Evolutionary conservation across 1,140 invertebrate species (phyloP).

Genomic region (Camponotus floridanus): DNA sequence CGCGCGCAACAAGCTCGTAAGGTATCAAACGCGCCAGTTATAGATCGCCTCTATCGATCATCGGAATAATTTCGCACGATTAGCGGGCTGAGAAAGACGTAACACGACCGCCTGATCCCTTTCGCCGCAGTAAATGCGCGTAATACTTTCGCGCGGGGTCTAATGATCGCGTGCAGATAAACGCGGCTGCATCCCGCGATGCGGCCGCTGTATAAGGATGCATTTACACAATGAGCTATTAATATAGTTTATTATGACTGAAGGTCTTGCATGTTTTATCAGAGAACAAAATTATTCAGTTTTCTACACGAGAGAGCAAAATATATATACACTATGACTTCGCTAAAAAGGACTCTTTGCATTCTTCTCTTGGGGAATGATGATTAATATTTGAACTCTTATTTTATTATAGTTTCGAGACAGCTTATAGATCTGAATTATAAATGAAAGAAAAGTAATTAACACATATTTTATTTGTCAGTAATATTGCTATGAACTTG

Average conservation of each 20-base stretch:
- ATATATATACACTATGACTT: neutral
- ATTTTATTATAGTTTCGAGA: neutral
- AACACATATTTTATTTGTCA: too few species aligned
- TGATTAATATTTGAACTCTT: neutral
- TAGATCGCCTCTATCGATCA: conserved; percentile 41
- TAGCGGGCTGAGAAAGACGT: conserved; percentile 60
- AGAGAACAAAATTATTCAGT: neutral
- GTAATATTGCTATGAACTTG: too few species aligned
- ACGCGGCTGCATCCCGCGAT: conserved; percentile 25
- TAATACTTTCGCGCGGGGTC: conserved; percentile 52
- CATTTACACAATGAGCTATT: conserved; percentile 55
- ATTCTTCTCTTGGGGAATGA: neutral
- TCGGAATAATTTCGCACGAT: conserved; percentile 68
- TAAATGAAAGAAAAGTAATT: neutral
- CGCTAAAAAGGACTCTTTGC: neutral
- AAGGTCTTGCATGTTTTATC: conserved; percentile 1
- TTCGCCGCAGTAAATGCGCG: conserved; percentile 58
- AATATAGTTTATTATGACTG: conserved; percentile 44
- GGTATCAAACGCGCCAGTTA: conserved; percentile 33
- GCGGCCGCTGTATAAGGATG: conserved; percentile 1
- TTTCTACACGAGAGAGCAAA: neutral
- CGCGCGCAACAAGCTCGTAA: conserved; percentile 27
- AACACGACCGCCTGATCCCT: conserved; percentile 52
- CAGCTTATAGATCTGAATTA: neutral
- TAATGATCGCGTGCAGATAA: conserved; percentile 59